Base-by-base conservation (phyloP, 2,888 invertebrate species). In the Marronus borbonicus region DNA sequence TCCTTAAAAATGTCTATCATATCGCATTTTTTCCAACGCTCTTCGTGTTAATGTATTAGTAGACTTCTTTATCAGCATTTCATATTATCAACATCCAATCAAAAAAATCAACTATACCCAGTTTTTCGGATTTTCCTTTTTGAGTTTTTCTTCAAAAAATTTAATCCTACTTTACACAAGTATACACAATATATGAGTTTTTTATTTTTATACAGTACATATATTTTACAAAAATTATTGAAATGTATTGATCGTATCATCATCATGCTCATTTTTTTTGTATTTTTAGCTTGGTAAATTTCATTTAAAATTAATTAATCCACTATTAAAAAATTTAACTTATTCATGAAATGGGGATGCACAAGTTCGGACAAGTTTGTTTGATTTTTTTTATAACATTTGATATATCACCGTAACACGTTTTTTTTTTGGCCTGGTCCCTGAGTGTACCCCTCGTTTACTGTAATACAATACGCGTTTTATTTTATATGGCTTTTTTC, bases 401-500 rank as follows among this genome's bases (percentile, higher is more conserved):
- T 88, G 88, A 88, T 89, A 44, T 44, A 88, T 89, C 88, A 88
- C 88, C 88, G 88, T 88, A 88, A 88, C 87, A 87, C n/a, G 87
- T 88, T 88, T 44, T 39, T 39, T 39, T 44, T 44, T 86, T 89
- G 89, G 89, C 89, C 89, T 89, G 89, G 89, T 89, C 89, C 89
- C 89, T 89, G 89, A 89, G 88, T 88, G 88, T 87, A 88, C 88
- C 88, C 87, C 87, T 88, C 81, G 60, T 60, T 60, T 74, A 44
- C 8, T 44, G 44, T 44, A 44, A 74, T 31, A 72, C 44, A 60
- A 68, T 68, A 49, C 50, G 68, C 68, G 55, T 20, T 55, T 55
- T 55, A 55, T 55, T 50, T 76, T 28, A 44, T 0, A 44, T 44
- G 44, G 8, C 8, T 10, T 44, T 44, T 44, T 44, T 12, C 24